phyloP scores from a whole-genome alignment of 23 tunicate species.

The Botrylloides violaceus region DNA sequence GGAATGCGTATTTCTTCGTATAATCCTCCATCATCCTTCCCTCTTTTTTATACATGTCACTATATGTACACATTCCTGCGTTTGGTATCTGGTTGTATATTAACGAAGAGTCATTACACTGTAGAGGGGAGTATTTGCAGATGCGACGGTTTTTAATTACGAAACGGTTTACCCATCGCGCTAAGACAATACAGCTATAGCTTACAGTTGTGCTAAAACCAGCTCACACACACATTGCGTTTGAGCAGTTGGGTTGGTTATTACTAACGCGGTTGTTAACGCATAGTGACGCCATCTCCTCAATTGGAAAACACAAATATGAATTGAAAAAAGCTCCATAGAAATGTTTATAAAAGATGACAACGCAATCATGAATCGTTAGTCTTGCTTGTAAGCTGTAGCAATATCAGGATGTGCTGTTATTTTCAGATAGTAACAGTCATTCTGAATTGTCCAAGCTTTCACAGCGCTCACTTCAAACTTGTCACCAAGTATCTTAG shows the following conservation, averaged over 20 bases:
- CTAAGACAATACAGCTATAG: background rate
- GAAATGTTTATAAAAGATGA: background rate
- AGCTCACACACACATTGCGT: background rate
- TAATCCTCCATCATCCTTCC: background rate
- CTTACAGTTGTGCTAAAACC: background rate
- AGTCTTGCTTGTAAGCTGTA: background rate
- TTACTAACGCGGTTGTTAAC: background rate
- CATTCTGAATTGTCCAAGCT: constrained; percentile 1
- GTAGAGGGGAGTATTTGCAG: background rate
- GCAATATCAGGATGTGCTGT: constrained; percentile 3
- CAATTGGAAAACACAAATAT: background rate
- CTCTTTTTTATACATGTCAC: background rate
- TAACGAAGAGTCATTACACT: background rate
- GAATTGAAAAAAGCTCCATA: background rate
- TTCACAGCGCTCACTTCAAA: background rate
- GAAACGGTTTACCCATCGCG: background rate
- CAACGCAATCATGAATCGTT: background rate
- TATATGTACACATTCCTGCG: background rate
- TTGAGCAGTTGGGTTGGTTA: background rate
- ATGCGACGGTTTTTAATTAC: constrained; percentile 1
- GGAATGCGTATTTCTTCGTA: background rate
- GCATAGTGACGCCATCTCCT: background rate
- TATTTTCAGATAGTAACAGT: background rate
- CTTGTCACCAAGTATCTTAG: too few species aligned
- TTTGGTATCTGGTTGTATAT: constrained; percentile 1